phyloP scores from a whole-genome alignment of 1,140 invertebrate species.

The Linepithema humile region DNA sequence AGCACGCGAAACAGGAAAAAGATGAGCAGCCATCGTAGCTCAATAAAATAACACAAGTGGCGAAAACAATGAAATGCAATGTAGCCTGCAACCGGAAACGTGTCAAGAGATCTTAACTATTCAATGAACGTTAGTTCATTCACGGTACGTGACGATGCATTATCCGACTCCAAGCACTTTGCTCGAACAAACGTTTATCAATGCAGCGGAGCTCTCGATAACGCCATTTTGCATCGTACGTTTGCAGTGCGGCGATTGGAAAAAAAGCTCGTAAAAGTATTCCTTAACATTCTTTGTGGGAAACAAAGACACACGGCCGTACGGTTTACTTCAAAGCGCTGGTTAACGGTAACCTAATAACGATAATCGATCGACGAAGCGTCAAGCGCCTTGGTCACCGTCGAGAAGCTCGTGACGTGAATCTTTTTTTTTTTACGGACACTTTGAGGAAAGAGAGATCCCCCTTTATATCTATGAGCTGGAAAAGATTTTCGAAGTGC shows the following conservation, averaged over 20 bases:
- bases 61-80: constrained; percentile 23
- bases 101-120: constrained; percentile 68
- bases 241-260: not conserved
- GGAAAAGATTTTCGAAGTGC: constrained; percentile 42
- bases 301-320: constrained; percentile 31
- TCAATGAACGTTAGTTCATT: constrained; percentile 69
- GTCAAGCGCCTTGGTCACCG: constrained; percentile 14
- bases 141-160: constrained; percentile 60
- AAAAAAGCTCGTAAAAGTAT: not conserved
- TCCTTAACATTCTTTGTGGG: constrained; percentile 29
- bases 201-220: not conserved
- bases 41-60: constrained; percentile 56
- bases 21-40: constrained; percentile 7
- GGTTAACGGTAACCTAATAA: constrained; percentile 61
- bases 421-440: constrained; percentile 28
- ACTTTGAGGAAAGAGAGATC: constrained; percentile 15
- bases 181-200: constrained; percentile 39
- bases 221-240: not conserved
- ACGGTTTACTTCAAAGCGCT: constrained; percentile 14
- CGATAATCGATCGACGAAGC: constrained; percentile 70
- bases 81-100: constrained; percentile 52
- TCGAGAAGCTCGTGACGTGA: constrained; percentile 21
- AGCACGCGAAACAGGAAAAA: not conserved
- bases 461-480: constrained; percentile 4
- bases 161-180: constrained; percentile 35